A percentile compares a stretch with the other conserved stretches of the same genome.
These are phyloP conservation scores for Horisme vitalbata DNA, from an alignment of 2,888 invertebrate species.

Conservation along the genomic window DNA sequence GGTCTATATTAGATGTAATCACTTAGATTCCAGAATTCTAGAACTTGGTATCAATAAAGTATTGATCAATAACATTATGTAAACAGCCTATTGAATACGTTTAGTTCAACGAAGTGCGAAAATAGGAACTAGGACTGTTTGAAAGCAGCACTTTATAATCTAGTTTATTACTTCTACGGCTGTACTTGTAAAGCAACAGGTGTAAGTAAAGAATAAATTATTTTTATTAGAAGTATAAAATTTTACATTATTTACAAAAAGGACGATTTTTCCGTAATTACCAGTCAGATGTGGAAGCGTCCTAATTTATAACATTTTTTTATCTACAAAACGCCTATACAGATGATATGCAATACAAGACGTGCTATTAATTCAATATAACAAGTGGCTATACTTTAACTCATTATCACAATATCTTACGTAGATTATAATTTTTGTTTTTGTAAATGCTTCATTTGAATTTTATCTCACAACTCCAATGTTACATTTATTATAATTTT, in stretches of 20 bases:
- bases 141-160: slow-evolving; percentile 26
- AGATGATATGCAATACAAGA: slow-evolving; percentile 80
- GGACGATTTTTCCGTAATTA: slow-evolving; percentile 37
- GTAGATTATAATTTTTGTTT: slow-evolving; percentile 70
- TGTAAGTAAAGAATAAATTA: slow-evolving; percentile 26
- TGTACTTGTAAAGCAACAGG: slow-evolving; percentile 38
- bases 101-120: slow-evolving; percentile 40
- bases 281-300: slow-evolving; percentile 52
- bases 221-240: slow-evolving; percentile 54
- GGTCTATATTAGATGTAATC: slow-evolving; percentile 5
- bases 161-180: slow-evolving; percentile 24
- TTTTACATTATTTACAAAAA: slow-evolving; percentile 40
- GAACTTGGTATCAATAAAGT: slow-evolving; percentile 19
- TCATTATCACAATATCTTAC: slow-evolving; percentile 81
- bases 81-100: slow-evolving; percentile 35
- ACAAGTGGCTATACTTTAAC: slow-evolving; percentile 74
- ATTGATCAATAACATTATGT: slow-evolving; percentile 34
- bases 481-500: slow-evolving; percentile 52
- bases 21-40: slow-evolving; percentile 1
- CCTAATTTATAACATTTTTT: slow-evolving; percentile 40
- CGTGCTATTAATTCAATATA: slow-evolving; percentile 73
- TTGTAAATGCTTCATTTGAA: slow-evolving; percentile 70
- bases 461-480: slow-evolving; percentile 77
- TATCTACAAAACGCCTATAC: slow-evolving; percentile 60
- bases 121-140: slow-evolving; percentile 55